Conservation (phyloP, 2,888 invertebrate genomes). For the Cacoxenus indagator region DNA sequence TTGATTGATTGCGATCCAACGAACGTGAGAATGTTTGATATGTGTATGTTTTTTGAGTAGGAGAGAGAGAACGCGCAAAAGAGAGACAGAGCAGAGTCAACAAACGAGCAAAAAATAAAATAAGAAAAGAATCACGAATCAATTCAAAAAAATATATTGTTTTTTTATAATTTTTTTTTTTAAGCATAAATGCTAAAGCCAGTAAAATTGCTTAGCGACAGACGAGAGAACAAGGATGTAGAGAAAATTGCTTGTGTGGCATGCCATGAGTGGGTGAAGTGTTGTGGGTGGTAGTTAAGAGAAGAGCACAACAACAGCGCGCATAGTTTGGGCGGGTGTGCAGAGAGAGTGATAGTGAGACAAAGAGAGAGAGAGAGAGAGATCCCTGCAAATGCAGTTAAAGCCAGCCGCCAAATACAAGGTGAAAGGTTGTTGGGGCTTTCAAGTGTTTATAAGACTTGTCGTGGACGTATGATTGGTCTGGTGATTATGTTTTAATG, state of each 20-base stretch:
- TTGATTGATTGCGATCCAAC: constrained; percentile 32
- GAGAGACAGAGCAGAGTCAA: constrained; percentile 56
- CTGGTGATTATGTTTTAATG: constrained; percentile 4
- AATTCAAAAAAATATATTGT: constrained; percentile 37
- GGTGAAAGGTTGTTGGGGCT: not conserved
- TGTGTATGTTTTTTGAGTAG: constrained; percentile 25
- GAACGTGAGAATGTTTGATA: constrained; percentile 38
- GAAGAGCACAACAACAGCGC: not conserved
- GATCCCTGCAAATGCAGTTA: not conserved
- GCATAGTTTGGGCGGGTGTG: not conserved
- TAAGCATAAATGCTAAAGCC: constrained; percentile 24
- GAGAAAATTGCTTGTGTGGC: not conserved
- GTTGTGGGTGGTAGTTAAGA: not conserved
- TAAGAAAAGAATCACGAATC: constrained; percentile 37
- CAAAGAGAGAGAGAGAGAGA: not conserved
- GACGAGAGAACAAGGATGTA: constrained; percentile 23
- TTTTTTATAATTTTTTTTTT: constrained; percentile 33
- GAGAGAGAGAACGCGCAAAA: constrained; percentile 34
- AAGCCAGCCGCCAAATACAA: not conserved
- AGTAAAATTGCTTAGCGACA: constrained; percentile 19
- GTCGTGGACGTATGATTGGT: not conserved
- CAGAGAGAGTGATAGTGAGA: not conserved
- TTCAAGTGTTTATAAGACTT: not conserved
- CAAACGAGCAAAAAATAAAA: constrained; percentile 55
- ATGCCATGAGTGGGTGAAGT: not conserved